Evolutionary conservation across 2,113 vertebrate genomes (phyloP), one percentile per base, ranked within the genome.

Genomic region (Tachysurus fulvidraco): DNA sequence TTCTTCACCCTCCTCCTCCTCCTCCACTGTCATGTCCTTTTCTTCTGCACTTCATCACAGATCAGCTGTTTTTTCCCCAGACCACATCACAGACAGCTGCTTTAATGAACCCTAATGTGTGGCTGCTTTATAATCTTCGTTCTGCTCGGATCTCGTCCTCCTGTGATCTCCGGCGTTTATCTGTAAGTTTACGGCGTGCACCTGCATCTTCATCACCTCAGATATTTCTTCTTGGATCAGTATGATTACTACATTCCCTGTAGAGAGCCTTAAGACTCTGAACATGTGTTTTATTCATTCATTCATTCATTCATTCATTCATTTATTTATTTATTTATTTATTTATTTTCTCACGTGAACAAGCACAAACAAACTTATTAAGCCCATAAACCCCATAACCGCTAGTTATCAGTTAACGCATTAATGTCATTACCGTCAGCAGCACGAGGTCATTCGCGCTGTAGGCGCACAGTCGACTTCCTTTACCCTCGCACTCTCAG

Each of bases 91-190:
- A 85, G 60, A 30, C 13, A 25, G 8, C 19, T 25, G 8, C 67
- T 57, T 36, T 90, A 90, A 87, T 60, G 19, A 85, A 82, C 69
- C 80, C 21, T 85, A 87, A 85, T 44, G 30, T 88, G 89, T 84
- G 52, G 55, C 87, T 88, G 82, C 23, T n/a, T 64, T 62, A 77
- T 65, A 90, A 41, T 59, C 54, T 3, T 54, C 23, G 30, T 60
- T 60, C 65, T 44, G 12, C 79, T 55, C 55, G 3, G 55, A 59
- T 54, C 7, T 83, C 79, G 12, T 17, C 23, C 12, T 55, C 62
- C 85, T 71, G 28, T 69, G 44, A 86, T 67, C 62, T 7, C 6
- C 28, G 5, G 50, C 52, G 1, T 71, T 28, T 46, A 30, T 44
- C 36, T 17, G 16, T 13, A 79, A 10, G 13, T 85, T 85, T 76